phyloP scores from a whole-genome alignment of 2,888 invertebrate species.

The Agrochola circellaris region DNA sequence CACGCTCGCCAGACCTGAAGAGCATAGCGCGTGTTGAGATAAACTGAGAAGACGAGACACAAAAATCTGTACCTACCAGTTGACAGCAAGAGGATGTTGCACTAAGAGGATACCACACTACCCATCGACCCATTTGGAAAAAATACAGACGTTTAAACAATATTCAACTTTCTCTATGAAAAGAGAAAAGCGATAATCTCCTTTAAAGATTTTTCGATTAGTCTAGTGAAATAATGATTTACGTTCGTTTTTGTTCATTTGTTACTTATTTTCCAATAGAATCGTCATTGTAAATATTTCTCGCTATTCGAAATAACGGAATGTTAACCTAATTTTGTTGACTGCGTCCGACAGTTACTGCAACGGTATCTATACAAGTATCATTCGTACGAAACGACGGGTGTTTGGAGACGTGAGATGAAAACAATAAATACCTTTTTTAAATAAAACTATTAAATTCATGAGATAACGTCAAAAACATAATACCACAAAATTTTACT shows the following conservation, averaged over 20 bases:
- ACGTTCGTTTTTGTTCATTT: not conserved
- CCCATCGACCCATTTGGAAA: not conserved
- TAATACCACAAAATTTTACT: not conserved
- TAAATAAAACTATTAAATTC: not conserved
- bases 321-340: conserved; percentile 19
- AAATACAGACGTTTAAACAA: not conserved
- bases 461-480: not conserved
- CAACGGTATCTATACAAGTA: conserved; percentile 23
- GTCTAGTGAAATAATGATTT: too few species aligned
- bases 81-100: not conserved
- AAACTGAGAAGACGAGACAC: not conserved
- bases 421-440: not conserved
- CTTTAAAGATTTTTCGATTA: not conserved
- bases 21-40: not conserved
- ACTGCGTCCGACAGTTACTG: conserved; percentile 5
- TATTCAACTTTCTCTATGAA: not conserved
- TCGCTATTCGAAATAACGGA: conserved; percentile 12
- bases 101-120: not conserved
- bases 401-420: conserved; percentile 1
- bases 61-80: not conserved
- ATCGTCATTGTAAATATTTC: conserved; percentile 5
- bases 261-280: not conserved
- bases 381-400: conserved; percentile 7
- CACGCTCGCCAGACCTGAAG: not conserved
- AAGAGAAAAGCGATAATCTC: not conserved